phyloP scores from a whole-genome alignment of 2,888 invertebrate genomes.

The Microctonus hyperodae region DNA sequence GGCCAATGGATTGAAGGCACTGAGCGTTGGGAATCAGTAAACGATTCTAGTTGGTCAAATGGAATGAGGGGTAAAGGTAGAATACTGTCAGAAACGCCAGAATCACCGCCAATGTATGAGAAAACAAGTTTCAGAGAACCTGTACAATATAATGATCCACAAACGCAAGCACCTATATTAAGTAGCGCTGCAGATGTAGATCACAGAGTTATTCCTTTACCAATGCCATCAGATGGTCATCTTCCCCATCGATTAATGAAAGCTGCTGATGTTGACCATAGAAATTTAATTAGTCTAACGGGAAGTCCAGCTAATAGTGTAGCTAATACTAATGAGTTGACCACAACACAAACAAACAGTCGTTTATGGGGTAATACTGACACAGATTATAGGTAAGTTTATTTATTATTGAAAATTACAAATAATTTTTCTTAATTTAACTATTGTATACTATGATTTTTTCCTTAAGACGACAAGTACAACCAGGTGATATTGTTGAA shows the following conservation, averaged over 20 bases:
- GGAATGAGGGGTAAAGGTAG: constrained; percentile 47
- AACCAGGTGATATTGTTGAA: constrained; percentile 74
- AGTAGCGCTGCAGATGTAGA: constrained; percentile 59
- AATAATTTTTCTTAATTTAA: background rate
- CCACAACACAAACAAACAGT: constrained; percentile 43
- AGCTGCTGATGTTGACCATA: constrained; percentile 76
- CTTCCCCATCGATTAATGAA: constrained; percentile 58
- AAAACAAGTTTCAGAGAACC: constrained; percentile 68
- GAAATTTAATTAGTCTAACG: constrained; percentile 84
- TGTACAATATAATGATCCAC: constrained; percentile 70
- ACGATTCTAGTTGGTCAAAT: constrained; percentile 52
- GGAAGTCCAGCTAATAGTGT: constrained; percentile 69
- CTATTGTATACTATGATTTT: background rate
- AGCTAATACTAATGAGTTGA: constrained; percentile 45
- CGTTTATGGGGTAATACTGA: constrained; percentile 57
- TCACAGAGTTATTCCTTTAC: constrained; percentile 58
- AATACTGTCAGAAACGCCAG: constrained; percentile 67
- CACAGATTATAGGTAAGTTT: constrained; percentile 59
- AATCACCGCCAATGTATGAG: constrained; percentile 73
- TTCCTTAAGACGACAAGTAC: constrained; percentile 35
- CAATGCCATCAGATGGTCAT: constrained; percentile 54
- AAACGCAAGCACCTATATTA: constrained; percentile 56
- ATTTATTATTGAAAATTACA: background rate
- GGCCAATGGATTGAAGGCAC: constrained; percentile 54
- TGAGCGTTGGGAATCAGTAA: constrained; percentile 56